Evolutionary conservation across 2,113 vertebrate species (phyloP).

Genomic region (Macroglossus sobrinus): DNA sequence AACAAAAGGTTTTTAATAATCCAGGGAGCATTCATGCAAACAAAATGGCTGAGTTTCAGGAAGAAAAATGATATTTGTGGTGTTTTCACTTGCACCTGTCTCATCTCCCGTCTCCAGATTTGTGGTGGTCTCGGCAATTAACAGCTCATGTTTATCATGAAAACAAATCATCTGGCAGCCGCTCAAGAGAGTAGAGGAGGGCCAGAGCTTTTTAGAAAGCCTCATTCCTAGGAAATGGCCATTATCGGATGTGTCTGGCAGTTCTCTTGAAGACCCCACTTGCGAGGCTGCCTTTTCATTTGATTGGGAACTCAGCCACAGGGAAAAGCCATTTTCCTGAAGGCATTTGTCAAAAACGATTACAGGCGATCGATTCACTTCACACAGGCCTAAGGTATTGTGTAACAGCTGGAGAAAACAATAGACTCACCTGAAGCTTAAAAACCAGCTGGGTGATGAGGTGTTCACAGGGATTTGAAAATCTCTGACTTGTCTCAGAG

Average conservation of each 20-base stretch:
- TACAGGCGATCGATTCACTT: not conserved
- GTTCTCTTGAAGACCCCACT: not conserved
- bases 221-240: not conserved
- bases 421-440: not conserved
- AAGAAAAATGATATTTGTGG: not conserved
- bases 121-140: not conserved
- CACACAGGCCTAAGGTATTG: not conserved
- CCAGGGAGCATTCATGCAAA: not conserved
- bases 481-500: not conserved
- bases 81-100: not conserved
- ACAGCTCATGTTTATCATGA: not conserved
- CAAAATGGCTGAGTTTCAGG: not conserved
- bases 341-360: not conserved
- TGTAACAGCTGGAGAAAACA: not conserved
- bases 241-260: not conserved
- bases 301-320: not conserved
- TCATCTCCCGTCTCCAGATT: not conserved
- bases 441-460: not conserved
- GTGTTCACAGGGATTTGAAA: not conserved
- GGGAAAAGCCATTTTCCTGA: not conserved
- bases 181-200: not conserved
- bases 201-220: not conserved
- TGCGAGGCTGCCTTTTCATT: not conserved
- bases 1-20: not conserved
- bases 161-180: not conserved